Evolutionary conservation across 2,888 invertebrate species (phyloP).

Genomic region (Xanthia togata): DNA sequence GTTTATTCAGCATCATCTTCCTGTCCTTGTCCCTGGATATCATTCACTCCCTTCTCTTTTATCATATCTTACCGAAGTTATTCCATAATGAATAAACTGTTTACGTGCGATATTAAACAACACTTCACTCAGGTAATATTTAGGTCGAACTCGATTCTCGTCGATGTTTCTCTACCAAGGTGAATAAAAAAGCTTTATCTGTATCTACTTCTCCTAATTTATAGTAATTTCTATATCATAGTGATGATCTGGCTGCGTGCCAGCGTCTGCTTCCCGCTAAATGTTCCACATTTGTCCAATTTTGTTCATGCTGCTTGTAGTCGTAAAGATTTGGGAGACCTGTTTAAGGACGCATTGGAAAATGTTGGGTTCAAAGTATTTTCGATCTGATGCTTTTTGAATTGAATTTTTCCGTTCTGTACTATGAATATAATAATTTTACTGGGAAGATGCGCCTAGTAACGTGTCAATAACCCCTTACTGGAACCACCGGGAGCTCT

Average conservation of each 20-base stretch:
- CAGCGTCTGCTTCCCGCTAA: conserved; percentile 41
- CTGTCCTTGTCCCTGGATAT: too few relatives aligned
- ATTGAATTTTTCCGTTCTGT: not conserved
- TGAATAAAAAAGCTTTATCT: conserved; percentile 26
- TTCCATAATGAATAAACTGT: not conserved
- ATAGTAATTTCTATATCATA: conserved; percentile 48
- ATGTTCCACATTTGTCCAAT: conserved; percentile 50
- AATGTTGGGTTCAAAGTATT: not conserved
- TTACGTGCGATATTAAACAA: not conserved
- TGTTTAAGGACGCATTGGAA: not conserved
- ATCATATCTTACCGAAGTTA: too few relatives aligned
- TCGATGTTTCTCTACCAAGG: conserved; percentile 11
- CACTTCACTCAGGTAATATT: not conserved
- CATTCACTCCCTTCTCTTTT: too few relatives aligned
- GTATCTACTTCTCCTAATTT: conserved; percentile 34
- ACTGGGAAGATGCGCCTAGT: not conserved
- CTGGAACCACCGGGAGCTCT: conserved; percentile 8
- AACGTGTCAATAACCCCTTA: conserved; percentile 22
- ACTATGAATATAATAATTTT: not conserved
- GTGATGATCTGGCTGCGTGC: conserved; percentile 45
- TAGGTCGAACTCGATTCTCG: not conserved
- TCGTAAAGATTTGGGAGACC: not conserved
- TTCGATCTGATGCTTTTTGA: not conserved
- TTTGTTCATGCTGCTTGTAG: conserved; percentile 33
- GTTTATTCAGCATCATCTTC: too few relatives aligned